Evolutionary conservation across 64 coral and sea anemone species (phyloP), one percentile per base, ranked within the genome.

Genomic region (Montipora foliosa): DNA sequence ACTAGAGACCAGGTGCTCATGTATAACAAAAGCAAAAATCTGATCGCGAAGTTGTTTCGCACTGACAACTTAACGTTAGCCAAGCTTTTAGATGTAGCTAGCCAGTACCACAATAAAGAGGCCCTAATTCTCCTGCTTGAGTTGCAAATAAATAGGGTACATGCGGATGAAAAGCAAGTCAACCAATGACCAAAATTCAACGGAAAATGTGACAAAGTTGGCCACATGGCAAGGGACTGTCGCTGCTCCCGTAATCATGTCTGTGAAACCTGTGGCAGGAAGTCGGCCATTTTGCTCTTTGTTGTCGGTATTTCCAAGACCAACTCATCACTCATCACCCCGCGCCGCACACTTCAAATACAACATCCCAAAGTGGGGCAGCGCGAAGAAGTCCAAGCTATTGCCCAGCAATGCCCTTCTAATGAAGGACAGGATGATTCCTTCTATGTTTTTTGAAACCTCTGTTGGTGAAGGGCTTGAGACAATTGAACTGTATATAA

Each of bases 211-310:
- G 90, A 81, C 51, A n/a, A 19, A 75, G 16, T 44, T 29, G 29
- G 29, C 29, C 29, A 29, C 29, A 29, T 29, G 29, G 29, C 29
- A 29, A 29, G 1, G 29, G 29, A 29, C 29, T 29, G 1, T 29
- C 29, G 1, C 29, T 29, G 29, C 29, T 29, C 29, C 29, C 29
- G 29, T 29, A 29, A 29, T 29, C 29, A 29, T 29, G 29, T 29
- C 29, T 29, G 29, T 29, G 29, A 29, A 29, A 29, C 29, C 29
- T 29, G 29, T 29, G 29, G 29, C 29, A 29, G 24, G 24, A 29
- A 29, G 29, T 29, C 51, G 91, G 91, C 47, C 91, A 93, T 75
- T 93, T 87, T n/a, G 83, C 62, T 17, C 44, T 79, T 71, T 93
- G 83, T 61, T 80, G 87, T 51, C 49, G 57, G 29, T 59, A 50